Evolutionary conservation across 2,888 invertebrate species (phyloP).

Genomic region (Alloplasta piceator): DNA sequence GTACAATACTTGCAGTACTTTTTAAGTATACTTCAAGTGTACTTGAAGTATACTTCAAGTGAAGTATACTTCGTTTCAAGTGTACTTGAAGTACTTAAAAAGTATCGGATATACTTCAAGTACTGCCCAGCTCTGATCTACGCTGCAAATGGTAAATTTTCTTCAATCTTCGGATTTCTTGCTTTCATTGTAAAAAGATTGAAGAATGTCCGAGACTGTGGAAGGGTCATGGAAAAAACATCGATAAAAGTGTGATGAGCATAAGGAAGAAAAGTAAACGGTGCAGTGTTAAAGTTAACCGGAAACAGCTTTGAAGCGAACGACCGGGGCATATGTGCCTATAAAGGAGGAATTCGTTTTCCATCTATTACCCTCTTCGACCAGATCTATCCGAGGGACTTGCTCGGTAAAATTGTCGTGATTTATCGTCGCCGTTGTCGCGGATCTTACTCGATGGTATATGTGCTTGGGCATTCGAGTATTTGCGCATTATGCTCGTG

Average conservation of each 20-base stretch:
- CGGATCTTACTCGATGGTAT: conserved; percentile 3
- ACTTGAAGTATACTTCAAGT: no score
- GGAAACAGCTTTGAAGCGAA: conserved; percentile 34
- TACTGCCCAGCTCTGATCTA: no score
- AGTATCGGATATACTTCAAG: no score
- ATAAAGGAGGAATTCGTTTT: conserved; percentile 43
- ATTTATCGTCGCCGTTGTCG: conserved; percentile 54
- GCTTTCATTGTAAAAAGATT: no score
- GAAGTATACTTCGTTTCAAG: no score
- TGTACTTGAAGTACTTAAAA: no score
- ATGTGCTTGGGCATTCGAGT: conserved; percentile 16
- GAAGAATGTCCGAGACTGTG: no score
- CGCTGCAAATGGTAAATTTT: no score
- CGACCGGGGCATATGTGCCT: background rate
- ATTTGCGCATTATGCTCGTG: conserved; percentile 31
- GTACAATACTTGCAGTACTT: no score
- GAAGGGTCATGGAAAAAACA: no score
- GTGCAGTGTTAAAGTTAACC: conserved; percentile 26
- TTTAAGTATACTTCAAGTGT: no score
- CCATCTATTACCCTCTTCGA: conserved; percentile 34
- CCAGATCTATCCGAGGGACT: conserved; percentile 31
- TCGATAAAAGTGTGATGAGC: background rate
- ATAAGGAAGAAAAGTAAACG: background rate
- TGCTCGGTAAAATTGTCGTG: conserved; percentile 27
- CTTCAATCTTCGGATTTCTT: no score